Evolutionary conservation across 2,113 vertebrate species (phyloP).

Genomic region (Salvelinus sp.): DNA sequence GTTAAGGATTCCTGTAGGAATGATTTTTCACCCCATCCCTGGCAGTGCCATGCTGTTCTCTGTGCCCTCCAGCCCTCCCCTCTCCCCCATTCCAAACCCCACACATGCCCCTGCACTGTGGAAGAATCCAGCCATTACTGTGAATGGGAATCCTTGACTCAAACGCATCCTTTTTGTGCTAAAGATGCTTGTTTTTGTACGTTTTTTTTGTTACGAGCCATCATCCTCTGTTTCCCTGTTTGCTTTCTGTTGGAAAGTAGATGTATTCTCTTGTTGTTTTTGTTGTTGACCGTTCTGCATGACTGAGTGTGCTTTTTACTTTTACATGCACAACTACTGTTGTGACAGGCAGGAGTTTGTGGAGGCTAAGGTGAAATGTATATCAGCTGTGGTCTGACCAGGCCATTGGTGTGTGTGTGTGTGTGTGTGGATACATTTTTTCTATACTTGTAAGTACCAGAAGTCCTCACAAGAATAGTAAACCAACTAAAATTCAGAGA

Average conservation of each 20-base stretch:
- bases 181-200: not conserved
- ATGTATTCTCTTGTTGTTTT: constrained; percentile 6
- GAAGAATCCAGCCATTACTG: constrained; percentile 70
- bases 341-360: constrained; percentile 57
- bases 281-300: constrained; percentile 62
- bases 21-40: constrained; percentile 63
- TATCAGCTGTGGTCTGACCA: constrained; percentile 29
- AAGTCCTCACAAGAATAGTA: too few species aligned
- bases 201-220: constrained; percentile 33
- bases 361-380: constrained; percentile 57
- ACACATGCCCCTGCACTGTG: constrained; percentile 56
- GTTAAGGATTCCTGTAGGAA: constrained; percentile 94
- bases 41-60: constrained; percentile 60
- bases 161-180: constrained; percentile 40
- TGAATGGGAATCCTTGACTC: constrained; percentile 55
- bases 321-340: constrained; percentile 63
- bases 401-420: constrained; percentile 1
- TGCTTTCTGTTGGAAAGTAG: constrained; percentile 31
- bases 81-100: constrained; percentile 46
- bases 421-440: too few species aligned
- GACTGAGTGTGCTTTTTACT: constrained; percentile 58
- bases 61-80: constrained; percentile 36
- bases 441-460: too few species aligned
- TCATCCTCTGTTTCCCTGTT: constrained; percentile 32
- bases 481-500: too few species aligned